Base-by-base conservation (phyloP, 2,113 vertebrate species). In the Nipponia nippon region DNA sequence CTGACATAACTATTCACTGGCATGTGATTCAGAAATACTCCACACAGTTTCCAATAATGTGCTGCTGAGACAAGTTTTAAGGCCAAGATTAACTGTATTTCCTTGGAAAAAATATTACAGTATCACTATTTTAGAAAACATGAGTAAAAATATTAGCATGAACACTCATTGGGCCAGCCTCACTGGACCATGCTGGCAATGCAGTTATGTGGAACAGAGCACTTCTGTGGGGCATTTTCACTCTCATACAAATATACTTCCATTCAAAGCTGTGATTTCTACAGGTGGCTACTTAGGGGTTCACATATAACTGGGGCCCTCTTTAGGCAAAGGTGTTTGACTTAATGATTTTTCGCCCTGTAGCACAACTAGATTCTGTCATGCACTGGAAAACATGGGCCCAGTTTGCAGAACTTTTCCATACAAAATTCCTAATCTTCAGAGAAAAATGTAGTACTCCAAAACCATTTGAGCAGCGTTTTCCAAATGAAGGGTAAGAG, bases 81-180 rank as follows among this genome's bases (percentile, higher is more conserved):
- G 81, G 61, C 40, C 75, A 76, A 87, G 44, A 69, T 82, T 90
- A 94, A 96, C 72, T 5, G 1, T 89, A 77, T 96, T 97, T 97
- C 94, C 97, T 95, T 98, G 96, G 95, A 88, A 97, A 97, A 94
- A 97, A 95, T 38, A 83, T 32, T 79, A 89, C 75, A 79, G 34
- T 42, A 55, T 71, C 95, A 82, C 83, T 86, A 36, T 96, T 97
- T 93, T 70, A 93, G 91, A 95, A 93, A 92, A 93, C 56, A 67
- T 96, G 92, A 95, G 87, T 92, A 87, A 94, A 94, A 87, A 36
- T 83, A 55, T 67, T 69, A 87, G 46, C 17, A 7, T 10, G 16
- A 63, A 85, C 46, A 16, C n/a, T 89, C 49, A 52, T 27, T 59
- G 78, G 66, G 59, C 32, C 49, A 67, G 62, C 55, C 71, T 97